Evolutionary conservation across 2,888 invertebrate genomes (phyloP).

Genomic region (Ischnus inquisitorius): DNA sequence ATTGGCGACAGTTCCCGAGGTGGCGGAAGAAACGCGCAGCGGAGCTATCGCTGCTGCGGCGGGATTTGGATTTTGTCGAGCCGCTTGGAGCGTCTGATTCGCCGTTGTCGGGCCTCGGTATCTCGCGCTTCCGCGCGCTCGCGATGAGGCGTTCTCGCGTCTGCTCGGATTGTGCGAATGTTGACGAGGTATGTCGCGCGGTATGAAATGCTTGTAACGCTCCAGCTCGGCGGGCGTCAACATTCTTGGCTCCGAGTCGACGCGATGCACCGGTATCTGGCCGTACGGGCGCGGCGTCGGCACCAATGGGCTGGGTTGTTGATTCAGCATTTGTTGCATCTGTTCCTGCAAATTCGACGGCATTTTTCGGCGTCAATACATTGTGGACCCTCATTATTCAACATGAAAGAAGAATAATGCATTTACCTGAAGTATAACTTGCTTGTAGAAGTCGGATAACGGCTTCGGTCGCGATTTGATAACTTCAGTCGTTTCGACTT

Average conservation of each 20-base stretch:
- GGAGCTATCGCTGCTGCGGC: conserved; percentile 13
- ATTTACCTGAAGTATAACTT: conserved; percentile 78
- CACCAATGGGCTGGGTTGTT: conserved; percentile 76
- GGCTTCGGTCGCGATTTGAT: conserved; percentile 62
- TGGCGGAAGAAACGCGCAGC: conserved; percentile 27
- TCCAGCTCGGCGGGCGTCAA: conserved; percentile 87
- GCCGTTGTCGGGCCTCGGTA: conserved; percentile 41
- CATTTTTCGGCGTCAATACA: too few relatives aligned
- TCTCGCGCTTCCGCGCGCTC: conserved; percentile 70
- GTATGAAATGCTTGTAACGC: conserved; percentile 83
- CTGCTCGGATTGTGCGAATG: conserved; percentile 70
- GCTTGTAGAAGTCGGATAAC: conserved; percentile 78
- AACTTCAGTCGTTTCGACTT: conserved; percentile 59
- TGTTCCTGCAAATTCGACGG: conserved; percentile 74
- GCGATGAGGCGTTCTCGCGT: conserved; percentile 72
- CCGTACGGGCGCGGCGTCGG: conserved; percentile 78
- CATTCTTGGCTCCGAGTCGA: conserved; percentile 87
- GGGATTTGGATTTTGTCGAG: conserved; percentile 34
- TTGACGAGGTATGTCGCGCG: conserved; percentile 73
- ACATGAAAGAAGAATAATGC: too few relatives aligned
- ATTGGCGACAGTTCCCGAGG: background rate
- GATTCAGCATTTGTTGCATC: conserved; percentile 79
- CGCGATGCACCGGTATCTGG: conserved; percentile 87
- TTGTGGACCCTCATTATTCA: too few relatives aligned
- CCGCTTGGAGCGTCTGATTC: conserved; percentile 19